These are phyloP conservation scores for Orius insidiosus DNA, from an alignment of 1,140 invertebrate species.

Conservation along the genomic window DNA sequence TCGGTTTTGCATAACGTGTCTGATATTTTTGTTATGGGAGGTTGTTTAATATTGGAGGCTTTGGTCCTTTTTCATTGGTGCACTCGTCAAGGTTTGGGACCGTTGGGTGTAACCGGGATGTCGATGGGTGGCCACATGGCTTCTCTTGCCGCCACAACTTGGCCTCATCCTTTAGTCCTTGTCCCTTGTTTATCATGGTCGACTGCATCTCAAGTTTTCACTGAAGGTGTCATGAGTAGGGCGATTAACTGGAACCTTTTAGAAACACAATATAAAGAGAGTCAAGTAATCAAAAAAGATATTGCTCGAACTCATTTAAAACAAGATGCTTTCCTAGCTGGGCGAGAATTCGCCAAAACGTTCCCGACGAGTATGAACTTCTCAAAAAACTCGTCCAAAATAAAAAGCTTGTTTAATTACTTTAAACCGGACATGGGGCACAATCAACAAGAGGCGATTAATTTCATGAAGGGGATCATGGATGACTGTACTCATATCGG, in stretches of 20 bases:
- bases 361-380: slow-evolving; percentile 39
- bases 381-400: neutral
- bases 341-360: slow-evolving; percentile 61
- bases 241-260: slow-evolving; percentile 88
- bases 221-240: slow-evolving; percentile 83
- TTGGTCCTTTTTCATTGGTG: slow-evolving; percentile 88
- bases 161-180: slow-evolving; percentile 79
- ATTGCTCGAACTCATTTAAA: too few species aligned
- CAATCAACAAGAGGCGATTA: slow-evolving; percentile 42
- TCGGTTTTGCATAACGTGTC: slow-evolving; percentile 89
- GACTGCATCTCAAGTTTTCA: slow-evolving; percentile 89
- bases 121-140: slow-evolving; percentile 99
- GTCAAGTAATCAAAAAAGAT: slow-evolving; percentile 28
- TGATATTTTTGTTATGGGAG: slow-evolving; percentile 99
- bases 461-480: slow-evolving; percentile 97
- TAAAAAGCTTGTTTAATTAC: too few species aligned
- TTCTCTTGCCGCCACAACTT: slow-evolving; percentile 83
- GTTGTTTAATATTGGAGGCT: slow-evolving; percentile 84
- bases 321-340: slow-evolving; percentile 50
- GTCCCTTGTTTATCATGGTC: slow-evolving; percentile 95
- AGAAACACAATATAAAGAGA: slow-evolving; percentile 74
- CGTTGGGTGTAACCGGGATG: slow-evolving; percentile 84
- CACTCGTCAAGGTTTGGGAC: slow-evolving; percentile 68
- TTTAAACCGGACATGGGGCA: too few species aligned
- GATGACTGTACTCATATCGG: slow-evolving; percentile 94